Evolutionary conservation across 2,113 vertebrate genomes (phyloP).

Genomic region (Carollia perspicillata): DNA sequence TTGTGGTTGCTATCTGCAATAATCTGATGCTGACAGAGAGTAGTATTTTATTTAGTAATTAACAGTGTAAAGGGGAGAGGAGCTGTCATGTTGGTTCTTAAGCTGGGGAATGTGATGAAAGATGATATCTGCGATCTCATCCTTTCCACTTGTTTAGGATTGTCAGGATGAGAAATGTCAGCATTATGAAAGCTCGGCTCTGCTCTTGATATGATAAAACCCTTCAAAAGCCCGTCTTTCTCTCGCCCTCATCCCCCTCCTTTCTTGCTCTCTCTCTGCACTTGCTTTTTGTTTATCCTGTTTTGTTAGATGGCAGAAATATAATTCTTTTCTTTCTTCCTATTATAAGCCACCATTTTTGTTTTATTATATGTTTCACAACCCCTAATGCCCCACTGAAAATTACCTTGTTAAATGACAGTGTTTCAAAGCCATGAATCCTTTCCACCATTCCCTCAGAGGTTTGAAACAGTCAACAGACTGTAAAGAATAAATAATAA

Average conservation of each 20-base stretch:
- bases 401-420: conserved; percentile 99
- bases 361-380: conserved; percentile 97
- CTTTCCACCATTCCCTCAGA: conserved; percentile 93
- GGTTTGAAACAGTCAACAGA: conserved; percentile 99
- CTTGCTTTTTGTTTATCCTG: conserved; percentile 94
- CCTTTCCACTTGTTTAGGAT: conserved; percentile 99
- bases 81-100: conserved; percentile 93
- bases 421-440: conserved; percentile 95
- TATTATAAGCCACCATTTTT: conserved; percentile 92
- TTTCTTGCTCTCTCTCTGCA: conserved; percentile 76
- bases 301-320: conserved; percentile 97
- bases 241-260: conserved; percentile 69
- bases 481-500: conserved; percentile 99
- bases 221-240: conserved; percentile 92
- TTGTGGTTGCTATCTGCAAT: conserved; percentile 86
- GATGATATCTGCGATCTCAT: conserved; percentile 98
- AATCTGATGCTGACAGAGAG: conserved; percentile 88
- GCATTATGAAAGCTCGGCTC: conserved; percentile 97
- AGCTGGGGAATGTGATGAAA: conserved; percentile 95
- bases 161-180: conserved; percentile 99
- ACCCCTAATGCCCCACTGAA: conserved; percentile 95
- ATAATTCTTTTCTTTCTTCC: conserved; percentile 92
- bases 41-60: conserved; percentile 96
- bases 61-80: conserved; percentile 91
- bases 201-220: conserved; percentile 99